A percentile compares a stretch with the other conserved stretches of the same genome.
Conservation (phyloP, 2,888 invertebrate species). For the Alcis repandata region DNA sequence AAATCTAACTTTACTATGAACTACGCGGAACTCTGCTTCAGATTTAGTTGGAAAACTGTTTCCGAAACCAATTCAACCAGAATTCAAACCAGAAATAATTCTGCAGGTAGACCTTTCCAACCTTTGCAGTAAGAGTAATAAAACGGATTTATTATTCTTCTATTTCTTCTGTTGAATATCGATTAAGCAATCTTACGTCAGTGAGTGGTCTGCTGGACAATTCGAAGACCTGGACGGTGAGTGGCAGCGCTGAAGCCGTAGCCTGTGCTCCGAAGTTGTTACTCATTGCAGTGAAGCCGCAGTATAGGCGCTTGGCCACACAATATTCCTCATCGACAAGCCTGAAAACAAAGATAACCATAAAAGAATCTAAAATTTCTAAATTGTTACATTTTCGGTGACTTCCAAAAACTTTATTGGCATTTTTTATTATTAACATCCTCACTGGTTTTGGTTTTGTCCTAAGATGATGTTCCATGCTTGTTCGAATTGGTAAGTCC, state of each 20-base stretch:
- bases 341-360: constrained; percentile 50
- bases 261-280: constrained; percentile 70
- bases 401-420: no score
- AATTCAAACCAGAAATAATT: no score
- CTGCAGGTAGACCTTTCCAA: no score
- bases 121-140: no score
- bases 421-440: no score
- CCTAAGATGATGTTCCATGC: constrained; percentile 67
- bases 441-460: background rate
- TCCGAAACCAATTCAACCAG: no score
- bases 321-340: constrained; percentile 73
- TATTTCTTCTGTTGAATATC: no score
- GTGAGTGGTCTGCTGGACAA: constrained; percentile 43
- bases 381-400: no score
- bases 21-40: no score
- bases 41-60: no score
- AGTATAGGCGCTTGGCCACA: constrained; percentile 66
- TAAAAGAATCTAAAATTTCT: background rate
- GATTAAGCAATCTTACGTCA: constrained; percentile 70
- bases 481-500: constrained; percentile 69
- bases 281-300: constrained; percentile 58
- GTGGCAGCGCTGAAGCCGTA: constrained; percentile 63
- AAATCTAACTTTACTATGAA: no score
- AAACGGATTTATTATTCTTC: no score
- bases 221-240: constrained; percentile 47